phyloP scores from a whole-genome alignment of 2,888 invertebrate species.

The Mycalesis mineus region DNA sequence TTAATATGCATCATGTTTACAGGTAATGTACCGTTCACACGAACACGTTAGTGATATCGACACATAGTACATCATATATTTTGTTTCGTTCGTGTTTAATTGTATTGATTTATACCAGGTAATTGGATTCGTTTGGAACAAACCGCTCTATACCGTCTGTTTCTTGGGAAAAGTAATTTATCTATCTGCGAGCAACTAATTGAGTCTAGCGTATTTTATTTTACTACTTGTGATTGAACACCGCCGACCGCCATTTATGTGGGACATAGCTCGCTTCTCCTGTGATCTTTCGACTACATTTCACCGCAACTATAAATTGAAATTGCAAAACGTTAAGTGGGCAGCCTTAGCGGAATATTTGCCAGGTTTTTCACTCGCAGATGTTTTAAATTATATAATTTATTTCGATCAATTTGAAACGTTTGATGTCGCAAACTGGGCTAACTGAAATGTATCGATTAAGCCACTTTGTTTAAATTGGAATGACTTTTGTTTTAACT shows the following conservation, averaged over 20 bases:
- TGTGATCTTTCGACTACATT: conserved; percentile 21
- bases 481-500: conserved; percentile 3
- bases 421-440: conserved; percentile 12
- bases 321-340: conserved; percentile 17
- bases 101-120: too few relatives aligned
- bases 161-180: conserved; percentile 12
- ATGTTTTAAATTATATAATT: conserved; percentile 12
- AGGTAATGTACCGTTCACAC: conserved; percentile 1
- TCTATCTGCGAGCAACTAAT: conserved; percentile 1
- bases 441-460: conserved; percentile 2
- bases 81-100: not conserved
- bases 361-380: conserved; percentile 4
- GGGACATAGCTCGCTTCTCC: conserved; percentile 22
- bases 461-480: conserved; percentile 3
- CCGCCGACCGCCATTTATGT: conserved; percentile 17
- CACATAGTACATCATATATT: not conserved
- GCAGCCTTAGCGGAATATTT: conserved; percentile 7
- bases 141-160: not conserved
- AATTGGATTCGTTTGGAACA: not conserved
- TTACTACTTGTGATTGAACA: conserved; percentile 16
- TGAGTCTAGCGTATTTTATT: conserved; percentile 20
- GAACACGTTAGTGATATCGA: not conserved
- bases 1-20: not conserved
- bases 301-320: conserved; percentile 20
- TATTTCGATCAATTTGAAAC: conserved; percentile 5